Base-by-base conservation (phyloP, 2,113 vertebrate genomes). In the Dissostichus mawsoni region DNA sequence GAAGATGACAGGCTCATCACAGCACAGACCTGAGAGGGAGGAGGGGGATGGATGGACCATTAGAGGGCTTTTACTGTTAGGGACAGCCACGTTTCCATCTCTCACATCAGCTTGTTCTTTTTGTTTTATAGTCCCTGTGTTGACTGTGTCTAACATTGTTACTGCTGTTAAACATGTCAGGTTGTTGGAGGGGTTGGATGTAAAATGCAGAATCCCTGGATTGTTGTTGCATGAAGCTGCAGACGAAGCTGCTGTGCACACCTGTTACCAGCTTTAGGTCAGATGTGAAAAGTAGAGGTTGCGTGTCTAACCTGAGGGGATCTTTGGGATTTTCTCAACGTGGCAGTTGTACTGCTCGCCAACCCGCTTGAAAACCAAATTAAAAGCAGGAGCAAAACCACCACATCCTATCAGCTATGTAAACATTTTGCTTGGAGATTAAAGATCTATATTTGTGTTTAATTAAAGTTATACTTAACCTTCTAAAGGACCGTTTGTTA, bases 231-330 rank as follows among this genome's bases (percentile, higher is more conserved):
- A 48, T 36, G 8, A 36, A 33, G 52, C 44, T 57, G 68, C 3
- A 41, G 36, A 41, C 36, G 17, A 17, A 11, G 0, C 18, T n/a
- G 36, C 59, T 80, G 0, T 41, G 69, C 7, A 50, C 72, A 86
- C 84, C 84, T 85, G 44, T 67, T 2, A 45, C 7, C 3, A n/a
- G 29, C 68, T 90, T 76, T 56, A 53, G 72, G 45, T 11, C 72
- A 58, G 63, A 74, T 88, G 90, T 87, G 80, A 86, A 85, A 87
- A 87, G 59, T 77, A 44, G 82, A 77, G 69, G 18, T 33, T 16
- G 23, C 0, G 52, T 82, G 73, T 84, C 69, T 63, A 41, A 70
- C 65, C 78, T 33, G 29, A 59, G 36, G 29, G n/a, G 9, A 41
- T 18, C 45, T 47, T 76, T 64, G 7, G n/a, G 41, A 5, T 55